phyloP scores from a whole-genome alignment of 2,888 invertebrate species.

The Hemaris fuciformis region DNA sequence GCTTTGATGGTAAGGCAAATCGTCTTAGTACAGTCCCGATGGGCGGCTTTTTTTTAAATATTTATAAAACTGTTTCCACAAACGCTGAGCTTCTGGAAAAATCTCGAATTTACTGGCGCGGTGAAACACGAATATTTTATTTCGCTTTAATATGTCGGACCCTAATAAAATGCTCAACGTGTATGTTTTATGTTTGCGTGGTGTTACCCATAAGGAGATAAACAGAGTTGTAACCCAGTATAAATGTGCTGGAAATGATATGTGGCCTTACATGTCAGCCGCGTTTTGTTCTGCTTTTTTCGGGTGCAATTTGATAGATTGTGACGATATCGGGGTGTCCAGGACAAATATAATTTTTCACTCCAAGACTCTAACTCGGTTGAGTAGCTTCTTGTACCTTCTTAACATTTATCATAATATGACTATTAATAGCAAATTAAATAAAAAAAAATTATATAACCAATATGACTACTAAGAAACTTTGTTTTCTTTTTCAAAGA shows the following conservation, averaged over 20 bases:
- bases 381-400: neutral
- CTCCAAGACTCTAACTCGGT: neutral
- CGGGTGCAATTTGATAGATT: neutral
- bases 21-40: constrained; percentile 34
- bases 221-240: neutral
- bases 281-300: neutral
- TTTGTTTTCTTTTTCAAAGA: too few relatives aligned
- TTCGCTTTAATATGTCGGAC: neutral
- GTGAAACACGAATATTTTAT: neutral
- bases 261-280: neutral
- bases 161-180: constrained; percentile 5
- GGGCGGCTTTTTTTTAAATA: constrained; percentile 46
- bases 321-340: neutral
- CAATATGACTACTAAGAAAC: too few relatives aligned
- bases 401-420: neutral
- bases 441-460: too few relatives aligned
- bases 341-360: neutral
- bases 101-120: constrained; percentile 29
- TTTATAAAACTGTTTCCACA: constrained; percentile 47
- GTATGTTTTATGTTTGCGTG: neutral
- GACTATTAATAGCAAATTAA: too few relatives aligned
- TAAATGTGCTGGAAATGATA: neutral
- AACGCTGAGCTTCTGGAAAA: constrained; percentile 42
- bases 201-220: neutral
- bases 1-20: constrained; percentile 35